Evolutionary conservation across 2,888 invertebrate genomes (phyloP).

Genomic region (Drosophila stalkeri): DNA sequence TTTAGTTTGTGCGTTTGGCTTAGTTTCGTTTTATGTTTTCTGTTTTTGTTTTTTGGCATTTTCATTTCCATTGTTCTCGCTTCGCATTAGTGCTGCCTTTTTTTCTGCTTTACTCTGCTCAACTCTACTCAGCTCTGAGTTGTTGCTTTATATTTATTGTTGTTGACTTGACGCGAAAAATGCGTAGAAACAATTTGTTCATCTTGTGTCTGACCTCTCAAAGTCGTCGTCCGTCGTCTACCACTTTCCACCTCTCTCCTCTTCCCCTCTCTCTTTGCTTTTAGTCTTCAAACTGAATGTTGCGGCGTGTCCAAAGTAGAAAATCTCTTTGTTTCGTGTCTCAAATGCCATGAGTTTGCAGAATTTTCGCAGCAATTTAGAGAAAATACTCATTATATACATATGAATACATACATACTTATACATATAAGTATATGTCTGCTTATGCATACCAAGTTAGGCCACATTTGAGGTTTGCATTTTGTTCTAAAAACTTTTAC

Average conservation of each 20-base stretch:
- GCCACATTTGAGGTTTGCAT: constrained; percentile 6
- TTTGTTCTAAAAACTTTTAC: neutral
- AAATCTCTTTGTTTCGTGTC: constrained; percentile 66
- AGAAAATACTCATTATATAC: constrained; percentile 16
- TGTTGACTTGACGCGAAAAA: constrained; percentile 45
- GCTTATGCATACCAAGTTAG: neutral
- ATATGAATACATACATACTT: neutral
- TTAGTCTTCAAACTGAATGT: constrained; percentile 25
- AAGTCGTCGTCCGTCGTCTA: constrained; percentile 24
- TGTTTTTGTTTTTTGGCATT: constrained; percentile 50
- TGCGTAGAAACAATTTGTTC: constrained; percentile 64
- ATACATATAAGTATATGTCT: neutral
- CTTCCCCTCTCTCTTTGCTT: neutral
- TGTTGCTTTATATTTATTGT: constrained; percentile 26
- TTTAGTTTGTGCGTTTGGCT: constrained; percentile 31
- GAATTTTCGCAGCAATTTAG: constrained; percentile 57
- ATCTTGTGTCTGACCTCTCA: constrained; percentile 41
- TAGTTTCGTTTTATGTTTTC: constrained; percentile 46
- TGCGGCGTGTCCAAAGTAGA: constrained; percentile 58
- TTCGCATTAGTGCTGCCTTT: constrained; percentile 54
- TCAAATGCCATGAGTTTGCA: constrained; percentile 74
- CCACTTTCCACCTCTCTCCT: neutral
- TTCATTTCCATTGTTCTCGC: constrained; percentile 67
- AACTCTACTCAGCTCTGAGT: constrained; percentile 19
- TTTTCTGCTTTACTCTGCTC: constrained; percentile 9